Percentiles rank a stretch among this genome's conserved stretches.
Conservation (phyloP, 2,888 invertebrate species). For the Drosophila mimetica region DNA sequence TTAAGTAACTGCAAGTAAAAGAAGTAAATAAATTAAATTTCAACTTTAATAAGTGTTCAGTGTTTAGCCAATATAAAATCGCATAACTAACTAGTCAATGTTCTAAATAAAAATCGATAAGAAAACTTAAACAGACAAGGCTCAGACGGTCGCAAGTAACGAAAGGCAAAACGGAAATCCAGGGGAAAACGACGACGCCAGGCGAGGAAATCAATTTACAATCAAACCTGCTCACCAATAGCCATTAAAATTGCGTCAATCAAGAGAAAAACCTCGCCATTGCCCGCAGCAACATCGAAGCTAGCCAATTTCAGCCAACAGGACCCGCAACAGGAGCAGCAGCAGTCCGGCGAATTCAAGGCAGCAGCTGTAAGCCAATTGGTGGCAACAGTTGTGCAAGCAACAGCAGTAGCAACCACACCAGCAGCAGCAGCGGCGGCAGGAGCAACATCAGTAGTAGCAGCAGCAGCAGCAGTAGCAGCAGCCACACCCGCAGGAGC, state of each 20-base stretch:
- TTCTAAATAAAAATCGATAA: slow-evolving; percentile 37
- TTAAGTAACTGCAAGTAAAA: slow-evolving; percentile 40
- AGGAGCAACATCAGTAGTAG: slow-evolving; percentile 27
- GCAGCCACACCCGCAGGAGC: slow-evolving; percentile 32
- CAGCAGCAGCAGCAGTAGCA: slow-evolving; percentile 33
- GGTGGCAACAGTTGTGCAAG: slow-evolving; percentile 64
- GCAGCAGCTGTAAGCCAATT: slow-evolving; percentile 52
- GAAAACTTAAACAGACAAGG: slow-evolving; percentile 23
- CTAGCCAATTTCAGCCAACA: slow-evolving; percentile 65
- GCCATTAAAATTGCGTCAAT: slow-evolving; percentile 83
- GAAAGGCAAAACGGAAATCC: background rate
- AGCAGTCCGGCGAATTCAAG: slow-evolving; percentile 31
- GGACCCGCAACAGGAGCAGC: slow-evolving; percentile 32
- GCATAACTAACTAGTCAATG: slow-evolving; percentile 48
- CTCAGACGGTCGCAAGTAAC: slow-evolving; percentile 29
- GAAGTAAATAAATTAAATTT: slow-evolving; percentile 27
- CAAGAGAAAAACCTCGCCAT: slow-evolving; percentile 82
- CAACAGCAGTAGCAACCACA: slow-evolving; percentile 25
- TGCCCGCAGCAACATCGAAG: slow-evolving; percentile 65
- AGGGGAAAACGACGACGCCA: background rate
- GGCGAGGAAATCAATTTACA: slow-evolving; percentile 43
- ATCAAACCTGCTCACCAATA: slow-evolving; percentile 65
- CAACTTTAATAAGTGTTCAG: slow-evolving; percentile 54
- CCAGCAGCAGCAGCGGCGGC: slow-evolving; percentile 21
- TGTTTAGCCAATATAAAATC: slow-evolving; percentile 53